Evolutionary conservation across 2,797 vertebrate species (phyloP), one percentile per base, ranked within the genome.

Genomic region (Ambastaia sidthimunki): DNA sequence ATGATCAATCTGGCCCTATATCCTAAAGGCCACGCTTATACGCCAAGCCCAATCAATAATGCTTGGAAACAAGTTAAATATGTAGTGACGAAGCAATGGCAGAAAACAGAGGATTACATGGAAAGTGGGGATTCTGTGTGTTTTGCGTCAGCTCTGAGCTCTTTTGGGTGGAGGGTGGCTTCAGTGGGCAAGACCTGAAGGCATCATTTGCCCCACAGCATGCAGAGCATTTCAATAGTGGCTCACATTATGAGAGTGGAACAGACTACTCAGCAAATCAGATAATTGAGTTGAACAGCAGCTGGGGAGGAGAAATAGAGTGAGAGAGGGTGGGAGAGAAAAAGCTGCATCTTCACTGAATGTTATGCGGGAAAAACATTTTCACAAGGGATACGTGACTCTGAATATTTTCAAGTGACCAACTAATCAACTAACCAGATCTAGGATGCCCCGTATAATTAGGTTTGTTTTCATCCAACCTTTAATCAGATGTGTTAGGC

Each of bases 261-360:
- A 80, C 59, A 71, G 82, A 78, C 71, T 83, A 80, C 85, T 84
- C 81, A 81, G 83, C 79, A 31, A 81, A 81, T 84, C 75, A 70
- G 62, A 81, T 81, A 72, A 84, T 84, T 72, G 68, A 84, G 76
- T 65, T 74, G 73, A 74, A 74, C 76, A 79, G 76, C 76, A 82
- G 66, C 81, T 75, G 57, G 48, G 31, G 65, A 78, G 72, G 57
- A 67, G 62, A 47, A 23, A 37, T 37, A 37, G 47, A 71, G 47
- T 48, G 4, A 55, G 25, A 44, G 50, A 65, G n/a, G 63, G 67
- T 7, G 18, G 67, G 37, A 73, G n/a, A 62, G 41, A 66, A 57
- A 52, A 31, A 2, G 66, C 52, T 78, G 25, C 47, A 59, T 57
- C 37, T 59, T 34, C 31, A 34, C 34, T 34, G 34, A 83, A 78